Percentiles rank a stretch among this genome's conserved stretches.
Conservation (phyloP, 2,113 vertebrate genomes). For the Gallinago media region DNA sequence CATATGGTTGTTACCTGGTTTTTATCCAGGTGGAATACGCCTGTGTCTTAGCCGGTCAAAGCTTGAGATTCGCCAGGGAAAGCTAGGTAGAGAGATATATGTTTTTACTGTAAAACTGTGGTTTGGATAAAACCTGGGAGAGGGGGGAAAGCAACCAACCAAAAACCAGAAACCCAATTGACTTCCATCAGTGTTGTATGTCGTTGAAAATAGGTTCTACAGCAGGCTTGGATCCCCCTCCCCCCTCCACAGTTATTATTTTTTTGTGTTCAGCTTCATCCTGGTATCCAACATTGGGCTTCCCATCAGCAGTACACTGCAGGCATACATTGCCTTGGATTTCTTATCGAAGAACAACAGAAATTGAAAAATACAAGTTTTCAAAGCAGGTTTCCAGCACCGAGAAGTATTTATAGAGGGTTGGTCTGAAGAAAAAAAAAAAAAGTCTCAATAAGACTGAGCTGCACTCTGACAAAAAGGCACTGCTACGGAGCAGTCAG, state of each 20-base stretch:
- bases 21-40: not conserved
- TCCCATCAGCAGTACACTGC: constrained; percentile 4
- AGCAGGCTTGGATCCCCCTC: not conserved
- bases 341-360: not conserved
- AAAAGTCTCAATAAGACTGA: not conserved
- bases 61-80: not conserved
- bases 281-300: not conserved
- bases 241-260: not conserved
- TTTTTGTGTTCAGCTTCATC: not conserved
- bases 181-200: not conserved
- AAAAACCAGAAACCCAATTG: fast-evolving
- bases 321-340: not conserved
- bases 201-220: not conserved
- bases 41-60: not conserved
- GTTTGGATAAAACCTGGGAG: not conserved
- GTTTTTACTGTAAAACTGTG: not conserved
- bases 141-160: not conserved
- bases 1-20: not conserved
- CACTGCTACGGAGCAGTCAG: not conserved
- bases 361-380: not conserved
- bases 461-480: not conserved
- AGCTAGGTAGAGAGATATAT: not conserved
- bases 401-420: not conserved
- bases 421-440: not conserved
- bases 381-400: not conserved